These are phyloP conservation scores for Channallabes apus DNA, from an alignment of 2,797 vertebrate species.

Conservation along the genomic window DNA sequence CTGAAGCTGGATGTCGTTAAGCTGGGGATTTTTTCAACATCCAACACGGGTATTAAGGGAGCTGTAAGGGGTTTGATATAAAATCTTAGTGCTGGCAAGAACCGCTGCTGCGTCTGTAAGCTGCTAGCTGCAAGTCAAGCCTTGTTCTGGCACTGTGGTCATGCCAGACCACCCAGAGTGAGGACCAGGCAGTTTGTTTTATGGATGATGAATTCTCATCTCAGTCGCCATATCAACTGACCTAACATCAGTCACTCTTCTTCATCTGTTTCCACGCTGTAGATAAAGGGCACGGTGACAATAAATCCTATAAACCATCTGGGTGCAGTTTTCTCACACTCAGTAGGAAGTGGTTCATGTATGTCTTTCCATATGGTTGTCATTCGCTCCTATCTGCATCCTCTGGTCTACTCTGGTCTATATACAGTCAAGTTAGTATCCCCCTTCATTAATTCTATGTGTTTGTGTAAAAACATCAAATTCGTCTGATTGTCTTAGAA, in stretches of 20 bases:
- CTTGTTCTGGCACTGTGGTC: constrained; percentile 53
- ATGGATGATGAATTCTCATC: constrained; percentile 57
- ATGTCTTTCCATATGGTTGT: not conserved
- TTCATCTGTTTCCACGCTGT: not conserved
- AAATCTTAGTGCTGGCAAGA: constrained; percentile 61
- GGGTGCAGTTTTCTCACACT: not conserved
- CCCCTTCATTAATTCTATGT: too few species aligned
- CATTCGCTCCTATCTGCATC: not conserved
- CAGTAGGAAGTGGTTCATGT: constrained; percentile 15
- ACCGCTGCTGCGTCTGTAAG: constrained; percentile 59
- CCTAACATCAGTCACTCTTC: constrained; percentile 29
- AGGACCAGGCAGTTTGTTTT: constrained; percentile 60
- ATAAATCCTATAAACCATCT: constrained; percentile 24
- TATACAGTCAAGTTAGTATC: too few species aligned
- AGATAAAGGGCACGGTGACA: constrained; percentile 30
- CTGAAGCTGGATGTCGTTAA: constrained; percentile 80
- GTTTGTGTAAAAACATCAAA: too few species aligned
- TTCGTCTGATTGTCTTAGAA: too few species aligned
- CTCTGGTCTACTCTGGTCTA: not conserved
- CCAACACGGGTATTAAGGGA: constrained; percentile 51
- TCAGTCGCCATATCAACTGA: constrained; percentile 61
- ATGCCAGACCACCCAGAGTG: constrained; percentile 74
- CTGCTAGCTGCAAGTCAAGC: constrained; percentile 65
- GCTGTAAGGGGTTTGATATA: constrained; percentile 62
- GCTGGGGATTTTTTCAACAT: constrained; percentile 60